phyloP scores from a whole-genome alignment of 2,113 vertebrate species.

The Trachemys scripta region DNA sequence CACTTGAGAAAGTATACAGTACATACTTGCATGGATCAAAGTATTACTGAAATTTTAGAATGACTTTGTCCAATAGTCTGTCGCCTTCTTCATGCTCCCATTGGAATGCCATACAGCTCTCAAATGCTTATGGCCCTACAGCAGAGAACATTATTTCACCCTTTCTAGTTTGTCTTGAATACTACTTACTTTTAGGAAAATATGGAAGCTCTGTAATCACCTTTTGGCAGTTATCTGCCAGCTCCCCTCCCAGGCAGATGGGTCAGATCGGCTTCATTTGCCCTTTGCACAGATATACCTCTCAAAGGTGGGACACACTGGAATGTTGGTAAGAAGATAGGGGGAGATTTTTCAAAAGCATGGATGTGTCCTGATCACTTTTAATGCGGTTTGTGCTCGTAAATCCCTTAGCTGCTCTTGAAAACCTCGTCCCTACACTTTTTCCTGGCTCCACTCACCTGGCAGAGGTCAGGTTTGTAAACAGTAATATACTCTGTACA shows the following conservation, averaged over 20 bases:
- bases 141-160: neutral
- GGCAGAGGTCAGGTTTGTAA: neutral
- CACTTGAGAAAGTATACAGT: too few species aligned
- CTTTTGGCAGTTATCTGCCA: neutral
- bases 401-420: neutral
- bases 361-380: fast-evolving
- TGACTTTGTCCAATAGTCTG: fast-evolving
- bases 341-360: neutral
- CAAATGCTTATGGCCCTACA: fast-evolving
- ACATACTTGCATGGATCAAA: neutral
- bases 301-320: neutral
- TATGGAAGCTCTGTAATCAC: neutral
- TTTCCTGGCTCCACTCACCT: neutral
- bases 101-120: neutral
- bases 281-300: neutral
- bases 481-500: neutral
- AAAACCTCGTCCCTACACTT: neutral
- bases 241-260: neutral
- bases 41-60: neutral
- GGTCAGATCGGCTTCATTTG: neutral
- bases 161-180: neutral
- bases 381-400: fast-evolving
- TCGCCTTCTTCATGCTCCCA: neutral
- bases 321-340: neutral
- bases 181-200: fast-evolving